These are phyloP conservation scores for Actinia tenebrosa DNA, from an alignment of 64 coral and sea anemone species.

Conservation along the genomic window DNA sequence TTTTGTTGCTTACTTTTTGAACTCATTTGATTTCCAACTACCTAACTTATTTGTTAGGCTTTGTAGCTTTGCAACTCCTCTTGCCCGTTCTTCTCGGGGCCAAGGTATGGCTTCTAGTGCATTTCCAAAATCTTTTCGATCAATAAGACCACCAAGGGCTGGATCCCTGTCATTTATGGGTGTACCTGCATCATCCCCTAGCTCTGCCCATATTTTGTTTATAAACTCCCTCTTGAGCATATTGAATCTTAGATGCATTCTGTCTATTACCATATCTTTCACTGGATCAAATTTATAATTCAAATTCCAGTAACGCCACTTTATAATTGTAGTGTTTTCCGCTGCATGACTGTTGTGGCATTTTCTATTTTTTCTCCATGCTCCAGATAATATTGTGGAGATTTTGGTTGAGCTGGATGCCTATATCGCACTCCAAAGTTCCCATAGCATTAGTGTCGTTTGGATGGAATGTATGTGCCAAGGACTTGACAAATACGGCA, in stretches of 20 bases:
- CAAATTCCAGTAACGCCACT: conserved; percentile 54
- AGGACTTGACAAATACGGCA: conserved; percentile 38
- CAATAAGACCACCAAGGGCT: conserved; percentile 35
- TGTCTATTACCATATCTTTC: conserved; percentile 51
- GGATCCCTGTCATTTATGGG: conserved; percentile 31
- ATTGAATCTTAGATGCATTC: conserved; percentile 61
- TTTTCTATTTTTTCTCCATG: conserved; percentile 27
- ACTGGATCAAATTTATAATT: conserved; percentile 50
- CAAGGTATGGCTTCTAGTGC: conserved; percentile 38
- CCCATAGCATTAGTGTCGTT: conserved; percentile 51
- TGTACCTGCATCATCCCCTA: conserved; percentile 26
- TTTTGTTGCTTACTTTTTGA: conserved; percentile 41
- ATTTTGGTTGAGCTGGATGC: conserved; percentile 39
- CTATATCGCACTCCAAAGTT: conserved; percentile 27
- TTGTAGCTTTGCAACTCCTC: conserved; percentile 43
- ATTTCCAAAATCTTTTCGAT: conserved; percentile 25
- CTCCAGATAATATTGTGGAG: conserved; percentile 26
- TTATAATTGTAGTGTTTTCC: conserved; percentile 25
- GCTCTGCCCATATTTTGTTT: conserved; percentile 41
- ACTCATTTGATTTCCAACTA: conserved; percentile 71
- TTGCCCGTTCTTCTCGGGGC: conserved; percentile 37
- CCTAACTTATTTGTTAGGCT: conserved; percentile 62
- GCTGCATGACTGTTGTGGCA: conserved; percentile 14
- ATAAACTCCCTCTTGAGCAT: conserved; percentile 58
- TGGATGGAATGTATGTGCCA: conserved; percentile 36